Base-by-base conservation (phyloP, 2,113 vertebrate genomes). In the Corydoras sp. region DNA sequence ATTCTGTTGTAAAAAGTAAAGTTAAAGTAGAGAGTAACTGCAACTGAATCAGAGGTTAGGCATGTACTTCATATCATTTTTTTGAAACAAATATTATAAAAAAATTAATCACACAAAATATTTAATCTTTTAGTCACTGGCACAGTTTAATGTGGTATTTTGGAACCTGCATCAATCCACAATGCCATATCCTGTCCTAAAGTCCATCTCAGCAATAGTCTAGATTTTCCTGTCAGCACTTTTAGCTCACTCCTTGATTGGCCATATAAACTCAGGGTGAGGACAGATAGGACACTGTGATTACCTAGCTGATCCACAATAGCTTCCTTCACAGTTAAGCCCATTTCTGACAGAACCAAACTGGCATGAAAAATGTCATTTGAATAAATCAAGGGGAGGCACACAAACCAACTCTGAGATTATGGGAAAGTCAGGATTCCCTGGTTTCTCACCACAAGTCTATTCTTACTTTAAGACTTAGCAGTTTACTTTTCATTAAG, bases 1-100 rank as follows among this genome's bases (percentile, higher is more conserved):
- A 79, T 91, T 98, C 96, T 98, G 76, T 15, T 7, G 14, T 43
- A 8, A 43, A 43, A 43, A 43, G 35, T 43, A 43, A 43, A 5
- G 4, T 43, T 43, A 8, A 43, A 43, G 35, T 43, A 43, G 35
- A 43, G 35, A 43, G 35, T 43, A 43, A 43, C 35, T 43, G 35
- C 35, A 43, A 43, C 4, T 43, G 35, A 8, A 43, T 43, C 7
- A 43, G 35, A 43, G 4, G 35, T 43, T 43, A 43, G 35, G 35
- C 35, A 43, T 43, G 35, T 43, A 43, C 35, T 43, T 35, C 3
- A 35, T 35, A 35, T 35, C 32, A 35, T 35, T 35, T 35, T 43
- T 43, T 43, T 43, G 7, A 43, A 43, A 43, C 4, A 43, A n/a
- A n/a, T n/a, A n/a, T n/a, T 43, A 8, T 43, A 5, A 8, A 43